Evolutionary conservation across 23 tunicate genomes (phyloP).

Genomic region (Botrylloides violaceus): DNA sequence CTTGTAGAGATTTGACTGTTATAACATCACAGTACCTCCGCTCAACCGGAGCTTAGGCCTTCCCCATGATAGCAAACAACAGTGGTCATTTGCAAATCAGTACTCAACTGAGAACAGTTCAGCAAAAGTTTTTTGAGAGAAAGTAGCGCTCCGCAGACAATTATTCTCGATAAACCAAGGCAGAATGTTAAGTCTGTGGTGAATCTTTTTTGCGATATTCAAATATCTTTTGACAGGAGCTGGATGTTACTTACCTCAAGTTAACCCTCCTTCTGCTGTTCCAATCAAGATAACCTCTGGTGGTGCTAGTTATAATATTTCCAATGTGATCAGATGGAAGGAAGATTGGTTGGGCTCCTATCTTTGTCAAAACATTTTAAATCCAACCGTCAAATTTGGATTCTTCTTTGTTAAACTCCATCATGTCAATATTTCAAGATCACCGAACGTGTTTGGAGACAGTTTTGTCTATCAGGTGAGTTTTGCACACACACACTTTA

Average conservation of each 20-base stretch:
- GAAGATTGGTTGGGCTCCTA: not conserved
- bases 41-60: no score
- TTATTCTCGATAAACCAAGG: no score
- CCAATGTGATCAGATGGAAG: not conserved
- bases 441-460: not conserved
- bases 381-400: not conserved
- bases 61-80: no score
- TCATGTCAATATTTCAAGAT: not conserved
- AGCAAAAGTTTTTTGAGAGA: no score
- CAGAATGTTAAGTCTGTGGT: no score
- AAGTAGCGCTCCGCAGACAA: no score
- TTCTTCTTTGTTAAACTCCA: not conserved
- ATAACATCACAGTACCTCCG: no score
- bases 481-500: no score
- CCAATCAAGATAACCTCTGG: not conserved
- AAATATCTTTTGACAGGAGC: not conserved
- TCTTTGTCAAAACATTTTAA: not conserved
- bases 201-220: no score
- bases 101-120: no score
- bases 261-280: not conserved
- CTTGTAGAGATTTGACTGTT: no score
- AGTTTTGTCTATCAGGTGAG: not conserved
- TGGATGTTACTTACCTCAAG: not conserved
- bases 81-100: no score
- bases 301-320: not conserved